Base-by-base conservation (phyloP, 2,888 invertebrate genomes). In the Euzophera pinguis region DNA sequence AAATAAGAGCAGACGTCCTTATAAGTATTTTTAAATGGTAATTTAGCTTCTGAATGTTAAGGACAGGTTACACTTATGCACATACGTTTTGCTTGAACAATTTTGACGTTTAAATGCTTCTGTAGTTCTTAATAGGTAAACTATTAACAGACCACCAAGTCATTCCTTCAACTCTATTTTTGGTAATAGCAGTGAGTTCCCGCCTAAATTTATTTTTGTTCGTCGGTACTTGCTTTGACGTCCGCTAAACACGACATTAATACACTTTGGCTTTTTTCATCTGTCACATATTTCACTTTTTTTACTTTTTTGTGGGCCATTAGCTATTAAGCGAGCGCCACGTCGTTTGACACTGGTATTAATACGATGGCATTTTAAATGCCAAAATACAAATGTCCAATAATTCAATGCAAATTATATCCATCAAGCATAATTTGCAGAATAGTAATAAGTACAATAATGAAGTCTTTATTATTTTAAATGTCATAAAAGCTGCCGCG, bases 211-310 rank as follows among this genome's bases (percentile, higher is more conserved):
- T 85, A 84, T 85, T 84, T 84, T 78, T 73, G 83, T 81, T 67
- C 64, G 73, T 67, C 83, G 82, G 81, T 78, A 68, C 74, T 62
- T 62, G 71, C 86, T 88, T 88, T 90, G 90, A 86, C 90, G 81
- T 85, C 78, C 71, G 76, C 78, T 84, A 81, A 87, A 88, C 89
- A 85, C 83, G 83, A 84, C 89, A 86, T 87, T 85, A 88, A 89
- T 86, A 86, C 81, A 78, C 80, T 84, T 75, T 73, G 73, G 69
- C 69, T 78, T 85, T 85, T 89, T 85, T 78, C 72, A 64, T 65
- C 82, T 85, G 89, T 86, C 90, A 81, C 86, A 89, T 88, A 84
- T 84, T 84, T 90, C 84, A 84, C 74, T 73, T 78, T 81, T 84
- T 81, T 73, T 63, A 57, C 64, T 73, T 80, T 78, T 80, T 81